phyloP scores from a whole-genome alignment of 2,113 vertebrate species.

The Ciconia boyciana region DNA sequence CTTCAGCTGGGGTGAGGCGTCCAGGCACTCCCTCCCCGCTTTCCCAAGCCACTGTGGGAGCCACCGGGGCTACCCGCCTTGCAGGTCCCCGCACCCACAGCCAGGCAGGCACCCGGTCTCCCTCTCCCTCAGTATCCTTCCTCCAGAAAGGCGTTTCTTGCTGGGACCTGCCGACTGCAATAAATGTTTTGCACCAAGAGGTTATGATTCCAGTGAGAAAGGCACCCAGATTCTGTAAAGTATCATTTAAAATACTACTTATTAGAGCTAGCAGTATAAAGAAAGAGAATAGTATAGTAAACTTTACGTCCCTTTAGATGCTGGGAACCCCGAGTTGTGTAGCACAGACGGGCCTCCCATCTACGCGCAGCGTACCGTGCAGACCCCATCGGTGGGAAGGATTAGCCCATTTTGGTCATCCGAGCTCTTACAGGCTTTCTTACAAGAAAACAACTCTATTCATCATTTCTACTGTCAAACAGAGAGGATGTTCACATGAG shows the following conservation, averaged over 20 bases:
- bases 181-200: not conserved
- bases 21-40: fast-evolving
- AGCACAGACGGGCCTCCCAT: not conserved
- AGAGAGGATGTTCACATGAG: not conserved
- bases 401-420: not conserved
- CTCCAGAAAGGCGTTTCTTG: not conserved
- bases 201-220: not conserved
- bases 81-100: not conserved
- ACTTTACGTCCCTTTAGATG: not conserved
- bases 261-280: not conserved
- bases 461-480: not conserved
- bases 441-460: not conserved
- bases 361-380: fast-evolving
- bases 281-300: not conserved
- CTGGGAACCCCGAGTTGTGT: fast-evolving
- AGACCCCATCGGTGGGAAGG: not conserved
- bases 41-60: not conserved
- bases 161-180: not conserved
- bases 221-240: not conserved
- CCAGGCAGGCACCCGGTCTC: fast-evolving
- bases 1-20: fast-evolving
- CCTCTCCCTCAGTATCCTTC: no score
- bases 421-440: not conserved
- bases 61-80: fast-evolving
- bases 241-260: not conserved